Evolutionary conservation across 1,140 invertebrate genomes (phyloP).

Genomic region (Cyclargus thomasi): DNA sequence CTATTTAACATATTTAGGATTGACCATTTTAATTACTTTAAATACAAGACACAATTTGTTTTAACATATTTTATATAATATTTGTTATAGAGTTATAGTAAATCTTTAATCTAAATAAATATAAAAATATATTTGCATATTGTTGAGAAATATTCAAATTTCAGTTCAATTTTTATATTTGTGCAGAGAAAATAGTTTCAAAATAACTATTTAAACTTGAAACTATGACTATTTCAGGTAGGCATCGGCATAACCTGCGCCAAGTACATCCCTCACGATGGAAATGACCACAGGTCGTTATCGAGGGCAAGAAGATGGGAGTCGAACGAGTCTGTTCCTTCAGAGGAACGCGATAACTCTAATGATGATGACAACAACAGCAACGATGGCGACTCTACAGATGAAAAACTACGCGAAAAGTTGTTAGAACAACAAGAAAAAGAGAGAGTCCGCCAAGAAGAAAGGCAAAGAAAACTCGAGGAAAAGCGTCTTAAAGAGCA

Average conservation of each 20-base stretch:
- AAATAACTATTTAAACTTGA: neutral
- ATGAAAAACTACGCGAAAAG: slow-evolving; percentile 40
- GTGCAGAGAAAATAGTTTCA: neutral
- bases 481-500: slow-evolving; percentile 24
- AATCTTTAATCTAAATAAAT: no score
- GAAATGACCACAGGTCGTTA: slow-evolving; percentile 31
- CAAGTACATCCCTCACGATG: slow-evolving; percentile 56
- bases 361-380: slow-evolving; percentile 28
- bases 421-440: slow-evolving; percentile 36
- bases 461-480: slow-evolving; percentile 32
- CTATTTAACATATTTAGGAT: no score
- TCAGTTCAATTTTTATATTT: no score
- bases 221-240: slow-evolving; percentile 39
- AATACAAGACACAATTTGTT: no score
- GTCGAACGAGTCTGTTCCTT: slow-evolving; percentile 36
- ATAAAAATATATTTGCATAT: no score
- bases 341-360: slow-evolving; percentile 23
- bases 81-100: no score
- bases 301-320: slow-evolving; percentile 36
- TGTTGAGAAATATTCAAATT: no score
- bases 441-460: slow-evolving; percentile 30
- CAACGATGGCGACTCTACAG: slow-evolving; percentile 27
- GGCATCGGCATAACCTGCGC: slow-evolving; percentile 47
- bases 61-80: no score
- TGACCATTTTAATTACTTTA: no score